Evolutionary conservation across 2,888 invertebrate genomes (phyloP).

Genomic region (Dorcus hopei): DNA sequence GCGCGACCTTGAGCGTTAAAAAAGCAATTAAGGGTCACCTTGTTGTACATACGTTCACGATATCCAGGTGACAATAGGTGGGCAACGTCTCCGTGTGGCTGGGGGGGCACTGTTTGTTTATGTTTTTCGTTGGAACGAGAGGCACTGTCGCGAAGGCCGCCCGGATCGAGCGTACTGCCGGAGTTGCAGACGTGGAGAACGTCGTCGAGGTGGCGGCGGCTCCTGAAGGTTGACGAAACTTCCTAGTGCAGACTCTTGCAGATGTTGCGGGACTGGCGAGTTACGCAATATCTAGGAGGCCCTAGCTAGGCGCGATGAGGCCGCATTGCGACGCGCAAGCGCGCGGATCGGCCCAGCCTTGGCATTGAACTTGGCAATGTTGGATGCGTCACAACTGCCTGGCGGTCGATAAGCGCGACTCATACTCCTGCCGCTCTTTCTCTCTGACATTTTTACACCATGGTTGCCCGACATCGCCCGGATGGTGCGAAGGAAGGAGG

Average conservation of each 20-base stretch:
- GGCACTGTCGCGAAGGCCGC: background rate
- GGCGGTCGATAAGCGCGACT: constrained; percentile 19
- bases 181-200: too few relatives aligned
- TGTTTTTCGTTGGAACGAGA: constrained; percentile 17
- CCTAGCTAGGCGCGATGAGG: constrained; percentile 42
- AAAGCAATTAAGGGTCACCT: constrained; percentile 44
- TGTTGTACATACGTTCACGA: constrained; percentile 31
- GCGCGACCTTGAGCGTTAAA: constrained; percentile 38
- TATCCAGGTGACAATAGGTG: constrained; percentile 23
- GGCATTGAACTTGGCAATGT: constrained; percentile 78
- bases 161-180: too few relatives aligned
- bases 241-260: constrained; percentile 36
- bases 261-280: constrained; percentile 38
- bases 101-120: constrained; percentile 22
- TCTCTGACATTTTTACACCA: background rate
- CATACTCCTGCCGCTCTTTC: background rate
- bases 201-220: too few relatives aligned
- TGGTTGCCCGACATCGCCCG: constrained; percentile 4
- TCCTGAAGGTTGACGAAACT: constrained; percentile 8
- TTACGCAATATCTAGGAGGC: constrained; percentile 42
- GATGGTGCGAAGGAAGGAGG: constrained; percentile 3
- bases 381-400: constrained; percentile 27
- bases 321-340: constrained; percentile 61
- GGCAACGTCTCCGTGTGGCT: constrained; percentile 27
- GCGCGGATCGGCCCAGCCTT: constrained; percentile 58